Percentiles rank a stretch among this genome's conserved stretches.
Conservation (phyloP, 2,888 invertebrate species). For the Conomelus anceps region DNA sequence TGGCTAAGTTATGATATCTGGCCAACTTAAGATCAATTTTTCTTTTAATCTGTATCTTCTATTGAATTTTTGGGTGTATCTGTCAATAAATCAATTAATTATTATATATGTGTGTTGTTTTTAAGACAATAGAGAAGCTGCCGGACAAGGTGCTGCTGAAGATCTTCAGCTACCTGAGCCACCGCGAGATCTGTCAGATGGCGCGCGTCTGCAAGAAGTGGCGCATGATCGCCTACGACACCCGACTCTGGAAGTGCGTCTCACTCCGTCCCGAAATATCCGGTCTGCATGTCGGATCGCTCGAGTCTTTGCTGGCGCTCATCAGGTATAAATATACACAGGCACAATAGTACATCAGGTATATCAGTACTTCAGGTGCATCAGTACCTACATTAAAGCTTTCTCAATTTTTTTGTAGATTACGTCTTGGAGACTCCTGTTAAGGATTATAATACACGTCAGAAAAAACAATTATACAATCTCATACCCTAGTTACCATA, state of each 20-base stretch:
- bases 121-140: constrained; percentile 87
- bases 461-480: no score
- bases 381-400: neutral
- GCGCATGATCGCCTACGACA: constrained; percentile 93
- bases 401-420: neutral
- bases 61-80: no score
- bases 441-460: no score
- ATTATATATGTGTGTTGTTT: neutral
- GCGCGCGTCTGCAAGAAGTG: constrained; percentile 94
- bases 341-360: neutral
- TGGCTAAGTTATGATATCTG: no score
- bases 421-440: no score
- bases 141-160: constrained; percentile 94
- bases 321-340: constrained; percentile 51
- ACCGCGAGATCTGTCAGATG: constrained; percentile 88
- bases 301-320: constrained; percentile 79
- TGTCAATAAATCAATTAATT: no score
- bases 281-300: constrained; percentile 81
- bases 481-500: no score
- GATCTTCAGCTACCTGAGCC: constrained; percentile 89
- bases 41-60: no score
- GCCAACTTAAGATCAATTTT: no score
- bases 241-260: constrained; percentile 90
- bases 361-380: neutral
- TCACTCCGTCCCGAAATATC: constrained; percentile 95